Evolutionary conservation across 2,797 vertebrate genomes (phyloP).

Genomic region (Aselliscus stoliczkanus): DNA sequence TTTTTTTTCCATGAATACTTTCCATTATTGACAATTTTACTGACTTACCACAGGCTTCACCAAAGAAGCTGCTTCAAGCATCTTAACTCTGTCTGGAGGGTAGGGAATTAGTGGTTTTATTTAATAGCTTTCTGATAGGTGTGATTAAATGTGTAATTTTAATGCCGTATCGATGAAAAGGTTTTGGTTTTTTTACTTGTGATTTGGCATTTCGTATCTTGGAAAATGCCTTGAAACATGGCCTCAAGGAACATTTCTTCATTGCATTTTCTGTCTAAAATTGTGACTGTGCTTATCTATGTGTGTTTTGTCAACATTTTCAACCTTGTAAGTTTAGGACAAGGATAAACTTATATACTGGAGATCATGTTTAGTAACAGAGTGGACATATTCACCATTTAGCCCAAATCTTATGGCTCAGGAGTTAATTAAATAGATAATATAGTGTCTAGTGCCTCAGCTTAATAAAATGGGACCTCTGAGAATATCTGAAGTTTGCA

Average conservation of each 20-base stretch:
- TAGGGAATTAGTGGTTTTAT: neutral
- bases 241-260: neutral
- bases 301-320: constrained; percentile 4
- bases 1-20: neutral
- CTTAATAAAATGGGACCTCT: neutral
- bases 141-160: neutral
- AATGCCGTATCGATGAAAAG: neutral
- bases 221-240: neutral
- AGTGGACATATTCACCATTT: neutral
- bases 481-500: constrained; percentile 7
- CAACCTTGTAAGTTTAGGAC: neutral
- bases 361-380: neutral
- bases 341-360: neutral
- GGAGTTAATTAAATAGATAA: neutral
- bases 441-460: neutral
- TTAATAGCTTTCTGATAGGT: neutral
- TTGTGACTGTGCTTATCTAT: neutral
- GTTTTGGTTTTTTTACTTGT: constrained; percentile 9
- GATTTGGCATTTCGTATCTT: neutral
- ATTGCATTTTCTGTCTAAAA: neutral
- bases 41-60: neutral
- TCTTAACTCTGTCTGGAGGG: neutral
- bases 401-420: neutral
- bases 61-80: neutral
- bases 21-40: neutral